Conservation (phyloP, 1,140 invertebrate genomes). For the Diorhabda carinulata region DNA sequence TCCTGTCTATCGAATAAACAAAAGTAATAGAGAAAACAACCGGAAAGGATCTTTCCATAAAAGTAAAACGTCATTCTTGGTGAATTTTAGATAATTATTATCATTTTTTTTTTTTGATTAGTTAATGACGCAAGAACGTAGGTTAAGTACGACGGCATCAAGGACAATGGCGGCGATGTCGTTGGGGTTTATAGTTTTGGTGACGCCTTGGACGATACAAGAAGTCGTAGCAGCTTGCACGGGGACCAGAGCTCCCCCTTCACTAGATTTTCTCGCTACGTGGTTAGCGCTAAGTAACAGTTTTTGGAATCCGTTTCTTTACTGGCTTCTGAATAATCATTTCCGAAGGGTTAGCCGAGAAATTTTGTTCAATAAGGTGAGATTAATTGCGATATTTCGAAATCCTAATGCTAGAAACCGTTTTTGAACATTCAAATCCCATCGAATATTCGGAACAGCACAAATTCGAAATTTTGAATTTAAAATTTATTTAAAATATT, state of each 20-base stretch:
- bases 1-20: slow-evolving; percentile 2
- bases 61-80: too few species aligned
- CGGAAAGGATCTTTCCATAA: background rate
- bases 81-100: too few species aligned
- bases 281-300: slow-evolving; percentile 83
- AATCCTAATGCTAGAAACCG: too few species aligned
- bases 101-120: slow-evolving; percentile 43
- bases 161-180: slow-evolving; percentile 86
- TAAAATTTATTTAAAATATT: too few species aligned
- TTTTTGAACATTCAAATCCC: too few species aligned
- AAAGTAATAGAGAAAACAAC: slow-evolving; percentile 1
- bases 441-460: too few species aligned
- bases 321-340: slow-evolving; percentile 80
- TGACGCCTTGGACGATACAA: slow-evolving; percentile 83
- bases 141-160: slow-evolving; percentile 72
- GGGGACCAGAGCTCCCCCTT: slow-evolving; percentile 71
- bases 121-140: slow-evolving; percentile 66
- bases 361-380: slow-evolving; percentile 69
- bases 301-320: slow-evolving; percentile 85
- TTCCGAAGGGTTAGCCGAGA: slow-evolving; percentile 75
- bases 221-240: slow-evolving; percentile 84
- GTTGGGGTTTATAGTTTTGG: slow-evolving; percentile 81
- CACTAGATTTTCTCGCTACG: slow-evolving; percentile 76
- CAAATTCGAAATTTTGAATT: too few species aligned
- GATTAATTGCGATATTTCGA: background rate